These are phyloP conservation scores for Melanchra persicariae DNA, from an alignment of 2,888 invertebrate species.

Conservation along the genomic window DNA sequence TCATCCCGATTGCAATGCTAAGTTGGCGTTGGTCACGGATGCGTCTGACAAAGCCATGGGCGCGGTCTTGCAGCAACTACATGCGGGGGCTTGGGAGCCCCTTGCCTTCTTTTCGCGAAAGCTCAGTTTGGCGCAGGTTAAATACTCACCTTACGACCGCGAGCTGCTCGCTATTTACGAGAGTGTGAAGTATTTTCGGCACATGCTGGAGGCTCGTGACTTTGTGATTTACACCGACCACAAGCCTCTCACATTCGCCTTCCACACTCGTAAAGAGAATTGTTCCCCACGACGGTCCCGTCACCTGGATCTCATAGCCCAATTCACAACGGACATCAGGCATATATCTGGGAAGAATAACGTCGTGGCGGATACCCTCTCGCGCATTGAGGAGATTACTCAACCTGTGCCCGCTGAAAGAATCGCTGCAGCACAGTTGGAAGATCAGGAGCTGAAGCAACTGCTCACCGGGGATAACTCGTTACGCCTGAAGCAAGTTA, in stretches of 20 bases:
- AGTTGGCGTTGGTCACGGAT: no score
- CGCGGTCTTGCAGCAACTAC: no score
- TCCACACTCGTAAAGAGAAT: conserved; percentile 1
- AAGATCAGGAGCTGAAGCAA: neutral
- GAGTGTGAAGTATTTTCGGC: neutral
- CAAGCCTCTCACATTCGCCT: neutral
- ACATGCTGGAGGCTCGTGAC: neutral
- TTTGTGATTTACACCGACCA: neutral
- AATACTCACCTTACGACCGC: neutral
- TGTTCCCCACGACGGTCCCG: neutral
- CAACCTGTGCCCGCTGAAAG: neutral
- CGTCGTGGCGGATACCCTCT: neutral
- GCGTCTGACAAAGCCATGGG: no score
- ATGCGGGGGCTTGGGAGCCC: no score
- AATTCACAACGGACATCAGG: neutral
- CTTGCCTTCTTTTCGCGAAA: no score
- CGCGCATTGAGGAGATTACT: neutral
- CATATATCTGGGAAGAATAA: neutral
- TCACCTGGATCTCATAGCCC: neutral
- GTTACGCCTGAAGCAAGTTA: neutral
- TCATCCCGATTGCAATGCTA: no score
- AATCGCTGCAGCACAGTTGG: neutral
- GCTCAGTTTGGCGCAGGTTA: no score
- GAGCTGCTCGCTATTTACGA: neutral
- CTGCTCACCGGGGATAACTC: neutral